Evolutionary conservation across 2,888 invertebrate genomes (phyloP), one percentile per base, ranked within the genome.

Genomic region (Deilephila porcellus): DNA sequence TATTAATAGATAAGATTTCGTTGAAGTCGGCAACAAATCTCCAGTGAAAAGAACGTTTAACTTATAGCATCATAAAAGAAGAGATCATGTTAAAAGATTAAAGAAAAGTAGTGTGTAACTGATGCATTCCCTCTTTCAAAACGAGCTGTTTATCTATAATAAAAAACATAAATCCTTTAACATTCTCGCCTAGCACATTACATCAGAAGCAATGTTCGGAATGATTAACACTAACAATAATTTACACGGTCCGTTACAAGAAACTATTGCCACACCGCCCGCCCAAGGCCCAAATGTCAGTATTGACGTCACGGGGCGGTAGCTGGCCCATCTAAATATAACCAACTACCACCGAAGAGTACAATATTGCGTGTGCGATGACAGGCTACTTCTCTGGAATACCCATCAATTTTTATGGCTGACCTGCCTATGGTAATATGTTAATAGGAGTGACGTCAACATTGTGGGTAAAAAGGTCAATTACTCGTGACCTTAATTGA

Each of bases 251-350:
- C 60, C n/a, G 67, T 70, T 34, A 71, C 62, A 53, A 62, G 53
- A 72, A 60, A 60, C 45, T 74, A 71, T 74, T 73, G 71, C 74
- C 71, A 73, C 74, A 74, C 70, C 63, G 70, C 74, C 45, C 67
- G 71, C 67, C 67, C 72, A 67, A 67, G 64, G 62, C 88, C 88
- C 85, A 93, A 94, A 94, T 94, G 93, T 90, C 93, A 93, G 88
- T 82, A 85, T 90, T 94, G 91, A 93, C 93, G 93, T 94, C 93
- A 93, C 79, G 84, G 90, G 88, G 87, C 87, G 88, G 84, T 78
- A 79, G 77, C 78, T 74, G 74, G 76, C 77, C 76, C 81, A 79
- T 86, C 91, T 92, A 91, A 89, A 92, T 90, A 91, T 93, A 90
- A 83, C 74, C 79, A 73, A 78, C 76, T 73, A 78, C 74, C 77